These are phyloP conservation scores for Zonitis immaculata DNA, from an alignment of 2,888 invertebrate species.

Conservation along the genomic window DNA sequence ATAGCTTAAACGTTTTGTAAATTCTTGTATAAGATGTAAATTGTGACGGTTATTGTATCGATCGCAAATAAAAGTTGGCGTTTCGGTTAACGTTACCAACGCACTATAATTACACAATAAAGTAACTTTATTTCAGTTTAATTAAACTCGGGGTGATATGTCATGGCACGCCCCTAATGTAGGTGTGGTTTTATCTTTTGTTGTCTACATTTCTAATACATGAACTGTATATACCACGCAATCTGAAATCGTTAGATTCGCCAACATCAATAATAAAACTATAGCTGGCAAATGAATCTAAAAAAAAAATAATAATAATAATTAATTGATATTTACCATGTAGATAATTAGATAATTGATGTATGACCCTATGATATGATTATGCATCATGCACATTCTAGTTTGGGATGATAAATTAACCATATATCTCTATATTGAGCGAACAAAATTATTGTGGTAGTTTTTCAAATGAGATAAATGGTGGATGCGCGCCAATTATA, in stretches of 20 bases:
- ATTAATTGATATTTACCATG: not conserved
- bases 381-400: not conserved
- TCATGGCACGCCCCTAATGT: conserved; percentile 26
- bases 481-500: too few relatives aligned
- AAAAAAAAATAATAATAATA: not conserved
- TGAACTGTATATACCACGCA: not conserved
- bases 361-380: not conserved
- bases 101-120: conserved; percentile 30
- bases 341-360: not conserved
- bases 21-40: conserved; percentile 18
- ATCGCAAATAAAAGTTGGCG: conserved; percentile 24
- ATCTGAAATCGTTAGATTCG: not conserved
- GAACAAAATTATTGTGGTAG: not conserved
- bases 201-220: conserved; percentile 18
- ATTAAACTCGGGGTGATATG: conserved; percentile 27
- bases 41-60: conserved; percentile 19
- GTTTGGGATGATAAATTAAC: not conserved
- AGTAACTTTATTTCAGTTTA: conserved; percentile 29
- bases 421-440: not conserved
- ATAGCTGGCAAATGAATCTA: not conserved
- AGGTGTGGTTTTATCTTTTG: conserved; percentile 24
- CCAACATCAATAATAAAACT: not conserved
- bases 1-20: conserved; percentile 14
- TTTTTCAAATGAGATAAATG: too few relatives aligned
- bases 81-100: conserved; percentile 19